These are phyloP conservation scores for Paracentrotus lividus DNA, from an alignment of 53 echinoderm and acorn worm species.

Conservation along the genomic window DNA sequence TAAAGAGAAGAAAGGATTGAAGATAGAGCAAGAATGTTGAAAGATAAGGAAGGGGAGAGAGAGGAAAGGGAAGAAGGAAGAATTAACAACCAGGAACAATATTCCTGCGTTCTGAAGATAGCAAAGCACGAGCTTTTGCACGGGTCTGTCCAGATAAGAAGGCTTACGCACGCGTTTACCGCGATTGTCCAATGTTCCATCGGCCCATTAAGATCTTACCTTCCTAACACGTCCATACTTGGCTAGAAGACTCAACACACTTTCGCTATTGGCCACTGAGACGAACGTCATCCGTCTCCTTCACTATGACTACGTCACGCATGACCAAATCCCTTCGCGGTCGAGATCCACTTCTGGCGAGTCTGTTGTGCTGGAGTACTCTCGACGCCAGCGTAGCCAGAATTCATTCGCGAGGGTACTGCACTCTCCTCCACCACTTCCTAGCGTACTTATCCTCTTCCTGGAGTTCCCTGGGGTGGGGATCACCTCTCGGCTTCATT, in stretches of 20 bases:
- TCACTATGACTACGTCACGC: constrained; percentile 73
- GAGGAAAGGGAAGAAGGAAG: background rate
- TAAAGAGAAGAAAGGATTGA: background rate
- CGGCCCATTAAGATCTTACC: constrained; percentile 14
- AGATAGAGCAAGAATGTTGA: background rate
- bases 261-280: constrained; percentile 71
- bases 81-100: background rate
- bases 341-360: constrained; percentile 69
- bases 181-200: constrained; percentile 2
- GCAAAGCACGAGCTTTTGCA: constrained; percentile 17
- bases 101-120: background rate
- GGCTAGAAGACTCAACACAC: constrained; percentile 29
- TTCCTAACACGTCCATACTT: constrained; percentile 54
- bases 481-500: constrained; percentile 56
- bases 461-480: background rate
- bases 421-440: background rate
- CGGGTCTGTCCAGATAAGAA: constrained; percentile 46
- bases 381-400: constrained; percentile 77
- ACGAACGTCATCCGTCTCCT: constrained; percentile 52
- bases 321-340: constrained; percentile 38
- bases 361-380: constrained; percentile 68
- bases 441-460: background rate
- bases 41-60: background rate
- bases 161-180: constrained; percentile 40
- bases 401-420: constrained; percentile 74